Evolutionary conservation across 1,140 invertebrate genomes (phyloP).

Genomic region (Glomeris maerens): DNA sequence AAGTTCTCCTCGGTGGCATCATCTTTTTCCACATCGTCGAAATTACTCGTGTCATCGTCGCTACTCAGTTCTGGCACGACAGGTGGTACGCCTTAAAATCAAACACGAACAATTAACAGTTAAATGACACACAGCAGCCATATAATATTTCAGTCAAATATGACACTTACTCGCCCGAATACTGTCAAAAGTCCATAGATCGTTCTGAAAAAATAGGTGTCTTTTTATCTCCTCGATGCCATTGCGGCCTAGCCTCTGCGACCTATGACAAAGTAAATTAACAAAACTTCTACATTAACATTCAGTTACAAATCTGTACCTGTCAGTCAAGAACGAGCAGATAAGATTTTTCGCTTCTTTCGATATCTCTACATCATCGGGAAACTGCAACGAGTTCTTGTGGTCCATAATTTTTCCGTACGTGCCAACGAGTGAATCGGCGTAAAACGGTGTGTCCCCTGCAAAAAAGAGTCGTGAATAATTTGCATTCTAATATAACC

Average conservation of each 20-base stretch:
- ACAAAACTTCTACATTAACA: not conserved
- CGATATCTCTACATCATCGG: constrained; percentile 84
- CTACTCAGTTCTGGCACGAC: constrained; percentile 87
- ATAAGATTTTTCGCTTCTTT: constrained; percentile 83
- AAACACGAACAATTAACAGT: constrained; percentile 2
- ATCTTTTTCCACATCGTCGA: constrained; percentile 92
- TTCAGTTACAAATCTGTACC: constrained; percentile 25
- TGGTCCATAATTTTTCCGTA: constrained; percentile 99
- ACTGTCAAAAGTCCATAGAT: constrained; percentile 95
- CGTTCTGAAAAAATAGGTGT: constrained; percentile 91
- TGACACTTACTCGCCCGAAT: constrained; percentile 57
- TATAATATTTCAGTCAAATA: not conserved
- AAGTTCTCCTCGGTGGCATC: constrained; percentile 80
- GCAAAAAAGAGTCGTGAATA: constrained; percentile 10
- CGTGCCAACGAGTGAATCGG: constrained; percentile 92
- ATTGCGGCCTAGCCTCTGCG: constrained; percentile 76
- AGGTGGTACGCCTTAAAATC: constrained; percentile 62
- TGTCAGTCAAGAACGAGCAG: constrained; percentile 82
- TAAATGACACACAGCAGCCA: not conserved
- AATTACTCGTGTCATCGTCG: constrained; percentile 96
- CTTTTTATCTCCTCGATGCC: constrained; percentile 89
- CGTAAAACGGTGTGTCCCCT: constrained; percentile 98
- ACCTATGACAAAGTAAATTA: constrained; percentile 38
- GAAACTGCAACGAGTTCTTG: constrained; percentile 87
- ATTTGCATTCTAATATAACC: not conserved